Percentiles rank a stretch among this genome's conserved stretches.
Conservation (phyloP, 2,888 invertebrate species). For the Leptura quadrifasciata region DNA sequence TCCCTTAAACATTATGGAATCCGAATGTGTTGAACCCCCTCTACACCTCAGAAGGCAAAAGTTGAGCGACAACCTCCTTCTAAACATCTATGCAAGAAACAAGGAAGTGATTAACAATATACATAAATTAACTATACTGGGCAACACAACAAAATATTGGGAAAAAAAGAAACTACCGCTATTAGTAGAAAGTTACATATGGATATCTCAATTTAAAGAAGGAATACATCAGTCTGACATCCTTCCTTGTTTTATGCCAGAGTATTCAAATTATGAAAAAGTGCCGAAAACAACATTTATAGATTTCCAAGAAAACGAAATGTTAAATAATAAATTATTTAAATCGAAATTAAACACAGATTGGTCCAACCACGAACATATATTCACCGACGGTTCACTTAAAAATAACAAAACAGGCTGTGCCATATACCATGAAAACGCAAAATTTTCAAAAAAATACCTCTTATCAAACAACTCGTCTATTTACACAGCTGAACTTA, state of each 20-base stretch:
- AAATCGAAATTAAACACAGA: not conserved
- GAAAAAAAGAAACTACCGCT: not conserved
- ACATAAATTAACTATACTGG: not conserved
- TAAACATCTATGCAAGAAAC: not conserved
- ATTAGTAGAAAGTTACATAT: too few relatives aligned
- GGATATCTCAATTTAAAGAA: not conserved
- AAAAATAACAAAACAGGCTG: conserved; percentile 12
- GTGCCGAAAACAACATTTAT: not conserved
- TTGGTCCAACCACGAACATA: not conserved
- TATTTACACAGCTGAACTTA: not conserved
- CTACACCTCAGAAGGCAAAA: conserved; percentile 9
- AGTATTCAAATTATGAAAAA: not conserved
- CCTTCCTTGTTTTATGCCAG: not conserved
- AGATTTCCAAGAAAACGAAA: not conserved
- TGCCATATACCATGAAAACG: conserved; percentile 12
- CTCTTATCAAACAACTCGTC: not conserved
- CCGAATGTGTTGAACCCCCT: conserved; percentile 14
- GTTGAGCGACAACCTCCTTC: not conserved
- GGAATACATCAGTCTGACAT: not conserved
- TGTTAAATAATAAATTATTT: not conserved
- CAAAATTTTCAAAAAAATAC: too few relatives aligned
- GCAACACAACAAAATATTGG: conserved; percentile 14
- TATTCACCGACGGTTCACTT: conserved; percentile 15
- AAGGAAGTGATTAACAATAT: conserved; percentile 15
- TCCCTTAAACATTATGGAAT: too few relatives aligned